These are phyloP conservation scores for Entomobrya proxima DNA, from an alignment of 2,888 invertebrate species.

Conservation along the genomic window DNA sequence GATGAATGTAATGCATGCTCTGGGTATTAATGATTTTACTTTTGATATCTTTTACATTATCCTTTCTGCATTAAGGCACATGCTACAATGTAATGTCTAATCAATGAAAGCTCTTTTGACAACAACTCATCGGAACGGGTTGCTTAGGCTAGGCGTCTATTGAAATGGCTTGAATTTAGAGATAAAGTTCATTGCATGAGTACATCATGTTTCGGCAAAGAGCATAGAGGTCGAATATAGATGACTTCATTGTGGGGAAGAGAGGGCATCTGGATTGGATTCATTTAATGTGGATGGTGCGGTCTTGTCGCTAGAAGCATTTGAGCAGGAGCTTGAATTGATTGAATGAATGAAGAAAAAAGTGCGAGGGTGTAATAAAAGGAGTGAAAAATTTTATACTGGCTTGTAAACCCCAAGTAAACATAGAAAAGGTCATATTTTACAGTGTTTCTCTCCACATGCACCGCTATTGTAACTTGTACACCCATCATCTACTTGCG, in stretches of 20 bases:
- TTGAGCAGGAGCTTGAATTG: constrained; percentile 41
- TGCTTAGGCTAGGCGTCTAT: background rate
- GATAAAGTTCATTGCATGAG: no score
- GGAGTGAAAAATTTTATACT: constrained; percentile 48
- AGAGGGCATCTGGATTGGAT: constrained; percentile 53
- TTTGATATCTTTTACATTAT: background rate
- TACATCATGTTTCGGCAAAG: background rate
- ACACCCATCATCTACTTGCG: background rate
- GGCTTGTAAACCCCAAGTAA: constrained; percentile 28
- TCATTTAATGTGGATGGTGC: constrained; percentile 37
- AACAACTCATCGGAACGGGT: constrained; percentile 54
- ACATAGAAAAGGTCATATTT: constrained; percentile 4
- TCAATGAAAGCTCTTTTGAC: constrained; percentile 52
- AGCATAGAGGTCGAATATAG: constrained; percentile 10
- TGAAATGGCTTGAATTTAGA: no score
- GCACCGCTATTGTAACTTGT: constrained; percentile 10
- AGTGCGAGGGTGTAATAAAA: constrained; percentile 62
- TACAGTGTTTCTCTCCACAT: background rate
- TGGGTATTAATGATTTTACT: background rate
- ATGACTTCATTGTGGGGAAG: constrained; percentile 2
- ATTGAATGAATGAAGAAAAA: constrained; percentile 50
- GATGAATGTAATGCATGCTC: background rate
- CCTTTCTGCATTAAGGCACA: constrained; percentile 15
- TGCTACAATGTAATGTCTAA: background rate
- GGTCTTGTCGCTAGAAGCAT: constrained; percentile 25